phyloP scores from a whole-genome alignment of 2,888 invertebrate species.

The Perizoma flavofasciatum region DNA sequence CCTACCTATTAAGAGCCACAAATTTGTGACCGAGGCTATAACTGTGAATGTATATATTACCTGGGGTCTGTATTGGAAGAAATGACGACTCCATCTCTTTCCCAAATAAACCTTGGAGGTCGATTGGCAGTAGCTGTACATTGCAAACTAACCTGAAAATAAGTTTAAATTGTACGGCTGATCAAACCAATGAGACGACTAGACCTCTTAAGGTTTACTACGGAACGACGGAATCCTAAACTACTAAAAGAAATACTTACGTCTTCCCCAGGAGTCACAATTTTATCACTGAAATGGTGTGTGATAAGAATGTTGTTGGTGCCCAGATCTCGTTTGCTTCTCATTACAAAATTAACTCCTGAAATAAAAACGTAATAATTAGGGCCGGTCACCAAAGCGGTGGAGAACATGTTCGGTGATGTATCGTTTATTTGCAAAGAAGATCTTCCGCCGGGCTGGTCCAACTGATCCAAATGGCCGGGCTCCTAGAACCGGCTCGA shows the following conservation, averaged over 20 bases:
- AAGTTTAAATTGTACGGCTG: no score
- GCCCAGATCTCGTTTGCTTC: conserved; percentile 60
- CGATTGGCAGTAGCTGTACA: conserved; percentile 68
- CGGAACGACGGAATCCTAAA: no score
- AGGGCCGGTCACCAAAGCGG: not conserved
- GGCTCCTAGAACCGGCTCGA: no score
- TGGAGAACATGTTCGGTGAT: not conserved
- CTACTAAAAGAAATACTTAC: conserved; percentile 51
- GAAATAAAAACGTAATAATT: conserved; percentile 30
- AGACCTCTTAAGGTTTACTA: no score
- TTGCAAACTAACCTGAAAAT: conserved; percentile 67
- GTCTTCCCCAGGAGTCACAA: conserved; percentile 81
- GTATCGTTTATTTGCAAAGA: no score
- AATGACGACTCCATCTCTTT: conserved; percentile 71
- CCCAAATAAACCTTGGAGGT: conserved; percentile 76
- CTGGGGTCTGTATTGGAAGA: conserved; percentile 74
- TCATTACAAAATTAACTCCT: conserved; percentile 48
- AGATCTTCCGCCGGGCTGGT: no score
- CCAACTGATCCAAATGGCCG: no score
- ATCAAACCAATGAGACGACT: no score
- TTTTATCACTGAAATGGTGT: conserved; percentile 75
- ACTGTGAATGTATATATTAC: conserved; percentile 42
- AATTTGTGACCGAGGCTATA: no score
- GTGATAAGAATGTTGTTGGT: conserved; percentile 64
- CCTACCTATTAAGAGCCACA: no score